Base-by-base conservation (phyloP, 1,140 invertebrate species). In the Dendrolimus kikuchii region DNA sequence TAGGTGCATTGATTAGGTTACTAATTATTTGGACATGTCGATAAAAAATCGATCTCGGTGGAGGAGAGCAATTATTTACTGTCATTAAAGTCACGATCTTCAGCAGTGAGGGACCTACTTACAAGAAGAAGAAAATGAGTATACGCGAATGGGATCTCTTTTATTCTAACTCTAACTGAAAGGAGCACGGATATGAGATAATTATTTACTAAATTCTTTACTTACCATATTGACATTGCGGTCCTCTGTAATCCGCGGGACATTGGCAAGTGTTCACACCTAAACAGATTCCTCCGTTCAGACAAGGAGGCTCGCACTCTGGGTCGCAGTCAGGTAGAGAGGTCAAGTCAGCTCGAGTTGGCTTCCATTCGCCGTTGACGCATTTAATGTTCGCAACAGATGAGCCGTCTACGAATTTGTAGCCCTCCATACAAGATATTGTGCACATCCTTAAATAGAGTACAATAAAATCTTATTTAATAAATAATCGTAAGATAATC, bases 171-270 rank as follows among this genome's bases (percentile, higher is more conserved):
- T n/a, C n/a, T n/a, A n/a, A n/a, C n/a, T n/a, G 41, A 42, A 42
- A 42, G 6, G 3, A 42, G 41, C 23, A 23, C 1, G 41, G 7
- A 42, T 1, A 23, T 23, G 23, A 23, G 23, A 23, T 1, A 23
- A 23, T 23, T 23, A 23, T 2, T 23, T 23, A 23, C 23, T 23
- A 3, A 23, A 23, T 23, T 38, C 9, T 44, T 43, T 58, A 86
- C 91, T 91, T 83, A 95, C 94, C 83, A 65, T 93, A 94, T 86
- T 95, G 93, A 65, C 94, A 95, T 57, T 92, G 90, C 1, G 90
- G 87, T 5, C 94, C 94, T 49, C 91, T 88, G 66, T 89, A 95
- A 7, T 92, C 90, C 49, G 90, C 83, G 0, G 93, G 89, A 68
- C 95, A 96, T 59, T 94, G 90, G 53, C 95, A 96, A 2, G 90